Evolutionary conservation across 2,113 vertebrate species (phyloP).

Genomic region (Gavia stellata): DNA sequence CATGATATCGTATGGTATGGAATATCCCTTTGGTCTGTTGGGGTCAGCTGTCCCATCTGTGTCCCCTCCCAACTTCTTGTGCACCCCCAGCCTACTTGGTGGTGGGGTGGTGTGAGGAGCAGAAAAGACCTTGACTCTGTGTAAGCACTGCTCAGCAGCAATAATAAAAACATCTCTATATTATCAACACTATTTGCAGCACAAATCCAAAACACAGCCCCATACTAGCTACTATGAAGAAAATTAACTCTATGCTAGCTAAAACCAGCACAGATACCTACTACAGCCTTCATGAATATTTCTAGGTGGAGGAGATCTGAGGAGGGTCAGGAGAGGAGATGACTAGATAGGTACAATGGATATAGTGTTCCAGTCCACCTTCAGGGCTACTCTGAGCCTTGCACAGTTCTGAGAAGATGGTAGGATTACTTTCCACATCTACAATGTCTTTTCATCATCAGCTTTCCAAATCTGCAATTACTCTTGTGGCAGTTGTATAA

Average conservation of each 20-base stretch:
- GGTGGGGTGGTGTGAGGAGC: not conserved
- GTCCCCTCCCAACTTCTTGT: not conserved
- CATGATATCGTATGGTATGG: too few species aligned
- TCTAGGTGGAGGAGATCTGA: not conserved
- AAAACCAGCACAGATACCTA: not conserved
- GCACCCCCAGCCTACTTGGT: rapidly evolving
- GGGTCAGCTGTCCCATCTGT: not conserved
- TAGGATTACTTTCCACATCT: not conserved
- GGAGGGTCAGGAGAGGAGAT: not conserved
- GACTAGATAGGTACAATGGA: not conserved
- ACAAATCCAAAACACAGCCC: not conserved
- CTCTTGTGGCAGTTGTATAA: not conserved
- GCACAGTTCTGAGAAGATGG: not conserved
- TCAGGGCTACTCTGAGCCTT: not conserved
- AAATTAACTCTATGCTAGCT: not conserved
- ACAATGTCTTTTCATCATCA: not conserved
- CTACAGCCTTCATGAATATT: not conserved
- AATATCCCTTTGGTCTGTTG: not conserved
- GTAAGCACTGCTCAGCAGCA: too few species aligned
- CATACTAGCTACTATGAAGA: not conserved
- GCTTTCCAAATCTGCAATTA: not conserved
- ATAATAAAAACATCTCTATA: not conserved
- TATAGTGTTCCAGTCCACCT: not conserved
- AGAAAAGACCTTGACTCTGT: too few species aligned
- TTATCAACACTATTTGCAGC: not conserved